These are phyloP conservation scores for Gracilinanus agilis DNA, from an alignment of 2,113 vertebrate species.

Conservation along the genomic window DNA sequence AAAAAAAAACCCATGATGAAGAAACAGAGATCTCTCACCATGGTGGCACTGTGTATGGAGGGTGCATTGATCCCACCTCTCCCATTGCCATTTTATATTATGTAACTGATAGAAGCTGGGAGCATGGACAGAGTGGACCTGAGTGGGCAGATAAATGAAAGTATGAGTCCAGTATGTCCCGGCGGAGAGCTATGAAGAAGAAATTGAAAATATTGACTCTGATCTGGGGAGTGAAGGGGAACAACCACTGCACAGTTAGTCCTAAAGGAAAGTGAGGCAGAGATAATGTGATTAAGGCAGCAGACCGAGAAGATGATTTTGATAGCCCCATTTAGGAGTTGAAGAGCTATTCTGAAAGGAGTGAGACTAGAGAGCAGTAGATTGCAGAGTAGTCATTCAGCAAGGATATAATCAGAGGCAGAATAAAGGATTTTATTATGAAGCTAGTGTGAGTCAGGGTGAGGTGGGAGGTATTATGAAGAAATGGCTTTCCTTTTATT, in stretches of 20 bases:
- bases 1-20: not conserved
- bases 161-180: not conserved
- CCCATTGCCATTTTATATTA: not conserved
- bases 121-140: not conserved
- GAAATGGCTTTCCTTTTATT: not conserved
- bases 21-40: not conserved
- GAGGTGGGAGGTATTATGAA: not conserved
- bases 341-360: not conserved
- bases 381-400: not conserved
- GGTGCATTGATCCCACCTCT: not conserved
- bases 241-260: not conserved
- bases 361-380: not conserved
- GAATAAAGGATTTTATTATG: not conserved
- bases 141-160: not conserved
- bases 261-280: not conserved
- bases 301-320: not conserved
- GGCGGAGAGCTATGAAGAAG: not conserved
- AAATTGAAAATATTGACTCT: not conserved
- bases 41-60: not conserved
- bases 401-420: not conserved
- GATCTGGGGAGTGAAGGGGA: not conserved
- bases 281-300: not conserved
- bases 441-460: not conserved
- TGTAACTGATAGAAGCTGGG: not conserved
- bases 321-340: not conserved